These are phyloP conservation scores for Lagopus leucura DNA, from an alignment of 2,113 vertebrate genomes.

Conservation along the genomic window DNA sequence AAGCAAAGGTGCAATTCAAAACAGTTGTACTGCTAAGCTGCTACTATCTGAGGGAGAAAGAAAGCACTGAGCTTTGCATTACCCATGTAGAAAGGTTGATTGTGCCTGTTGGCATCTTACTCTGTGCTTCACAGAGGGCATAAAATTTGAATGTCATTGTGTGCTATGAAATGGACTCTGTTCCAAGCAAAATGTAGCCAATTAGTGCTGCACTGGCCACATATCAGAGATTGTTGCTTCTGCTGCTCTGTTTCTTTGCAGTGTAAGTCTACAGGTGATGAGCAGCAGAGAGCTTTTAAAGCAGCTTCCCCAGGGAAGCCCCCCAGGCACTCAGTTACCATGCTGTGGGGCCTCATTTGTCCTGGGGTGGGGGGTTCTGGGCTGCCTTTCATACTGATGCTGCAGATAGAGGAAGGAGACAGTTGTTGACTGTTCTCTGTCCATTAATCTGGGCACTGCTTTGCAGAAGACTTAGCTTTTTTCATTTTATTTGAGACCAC, in stretches of 20 bases:
- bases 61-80: background rate
- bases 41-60: background rate
- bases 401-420: background rate
- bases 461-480: background rate
- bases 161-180: background rate
- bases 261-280: background rate
- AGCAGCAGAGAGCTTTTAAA: background rate
- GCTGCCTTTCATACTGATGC: slow-evolving; percentile 18
- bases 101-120: background rate
- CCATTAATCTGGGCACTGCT: slow-evolving; percentile 39
- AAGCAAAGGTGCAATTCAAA: background rate
- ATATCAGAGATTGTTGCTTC: background rate
- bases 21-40: background rate
- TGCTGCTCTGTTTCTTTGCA: background rate
- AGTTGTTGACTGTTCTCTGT: background rate
- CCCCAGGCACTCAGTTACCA: background rate
- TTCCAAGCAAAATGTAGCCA: background rate
- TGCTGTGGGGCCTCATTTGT: background rate
- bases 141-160: background rate
- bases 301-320: background rate
- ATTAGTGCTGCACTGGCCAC: background rate
- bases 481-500: slow-evolving; percentile 28
- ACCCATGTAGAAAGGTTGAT: background rate
- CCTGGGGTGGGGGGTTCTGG: background rate
- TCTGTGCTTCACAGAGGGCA: background rate